These are phyloP conservation scores for Drosophila kohkoa DNA, from an alignment of 1,140 invertebrate species.

Conservation along the genomic window DNA sequence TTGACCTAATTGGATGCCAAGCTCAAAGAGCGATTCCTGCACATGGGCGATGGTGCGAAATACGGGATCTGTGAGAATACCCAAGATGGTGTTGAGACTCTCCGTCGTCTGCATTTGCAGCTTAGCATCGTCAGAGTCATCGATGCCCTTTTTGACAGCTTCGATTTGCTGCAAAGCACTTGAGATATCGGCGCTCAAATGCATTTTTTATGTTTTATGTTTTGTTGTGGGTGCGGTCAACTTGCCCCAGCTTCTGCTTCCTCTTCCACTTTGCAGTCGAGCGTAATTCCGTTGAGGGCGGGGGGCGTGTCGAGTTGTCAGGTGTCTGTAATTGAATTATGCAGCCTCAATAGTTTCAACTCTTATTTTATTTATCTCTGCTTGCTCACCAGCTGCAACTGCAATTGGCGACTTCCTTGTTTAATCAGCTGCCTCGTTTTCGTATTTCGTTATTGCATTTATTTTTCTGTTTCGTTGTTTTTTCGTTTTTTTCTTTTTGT, in stretches of 20 bases:
- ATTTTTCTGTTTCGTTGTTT: slow-evolving; percentile 27
- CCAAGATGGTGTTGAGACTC: slow-evolving; percentile 94
- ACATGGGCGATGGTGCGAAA: slow-evolving; percentile 96
- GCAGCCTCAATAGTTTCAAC: slow-evolving; percentile 18
- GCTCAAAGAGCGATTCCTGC: slow-evolving; percentile 93
- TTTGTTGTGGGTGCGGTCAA: slow-evolving; percentile 53
- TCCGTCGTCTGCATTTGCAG: slow-evolving; percentile 91
- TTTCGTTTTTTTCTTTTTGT: slow-evolving; percentile 20
- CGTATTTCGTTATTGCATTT: slow-evolving; percentile 33
- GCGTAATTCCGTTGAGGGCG: slow-evolving; percentile 45
- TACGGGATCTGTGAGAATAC: slow-evolving; percentile 95
- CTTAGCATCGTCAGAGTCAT: slow-evolving; percentile 90
- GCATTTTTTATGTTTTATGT: slow-evolving; percentile 64
- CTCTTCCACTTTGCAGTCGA: slow-evolving; percentile 7
- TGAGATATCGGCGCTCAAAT: slow-evolving; percentile 86
- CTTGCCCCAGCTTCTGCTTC: slow-evolving; percentile 21
- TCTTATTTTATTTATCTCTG: background rate
- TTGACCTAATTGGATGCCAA: slow-evolving; percentile 92
- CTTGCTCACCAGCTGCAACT: background rate
- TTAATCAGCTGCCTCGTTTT: slow-evolving; percentile 11
- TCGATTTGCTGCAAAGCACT: slow-evolving; percentile 92
- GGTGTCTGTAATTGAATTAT: slow-evolving; percentile 49
- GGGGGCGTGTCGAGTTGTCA: slow-evolving; percentile 42
- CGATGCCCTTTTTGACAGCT: slow-evolving; percentile 91
- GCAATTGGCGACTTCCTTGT: background rate